Percentiles rank a stretch among this genome's conserved stretches.
Evolutionary conservation across 1,140 invertebrate species (phyloP).

Genomic region (Drosophila baimaii): DNA sequence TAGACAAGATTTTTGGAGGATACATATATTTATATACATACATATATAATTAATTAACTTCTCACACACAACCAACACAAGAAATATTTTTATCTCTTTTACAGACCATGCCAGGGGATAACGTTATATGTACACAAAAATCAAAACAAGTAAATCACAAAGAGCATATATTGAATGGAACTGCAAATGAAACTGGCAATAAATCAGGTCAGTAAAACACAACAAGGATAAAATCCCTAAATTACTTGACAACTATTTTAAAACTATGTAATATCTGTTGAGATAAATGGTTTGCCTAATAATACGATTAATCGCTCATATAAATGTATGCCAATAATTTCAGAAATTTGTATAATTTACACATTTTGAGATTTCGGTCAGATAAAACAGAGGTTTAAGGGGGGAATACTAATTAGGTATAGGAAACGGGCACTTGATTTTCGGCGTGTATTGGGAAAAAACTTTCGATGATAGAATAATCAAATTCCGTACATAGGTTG

Average conservation of each 20-base stretch:
- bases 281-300: neutral
- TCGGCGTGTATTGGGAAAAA: too few relatives aligned
- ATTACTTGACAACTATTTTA: neutral
- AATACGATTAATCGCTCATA: too few relatives aligned
- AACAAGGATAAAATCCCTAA: slow-evolving; percentile 1
- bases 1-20: too few relatives aligned
- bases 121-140: slow-evolving; percentile 69
- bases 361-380: too few relatives aligned
- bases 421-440: too few relatives aligned
- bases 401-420: too few relatives aligned
- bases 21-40: too few relatives aligned
- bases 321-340: too few relatives aligned
- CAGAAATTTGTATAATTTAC: too few relatives aligned
- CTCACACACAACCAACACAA: slow-evolving; percentile 19
- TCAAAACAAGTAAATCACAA: slow-evolving; percentile 65
- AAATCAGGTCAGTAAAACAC: slow-evolving; percentile 72
- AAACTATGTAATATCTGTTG: neutral
- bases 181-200: slow-evolving; percentile 73
- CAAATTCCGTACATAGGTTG: too few relatives aligned
- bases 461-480: too few relatives aligned
- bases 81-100: slow-evolving; percentile 48
- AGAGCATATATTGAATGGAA: slow-evolving; percentile 73
- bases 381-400: too few relatives aligned
- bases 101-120: slow-evolving; percentile 77
- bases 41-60: neutral